Base-by-base conservation (phyloP, 2,113 vertebrate species). In the Jaculus jaculus region DNA sequence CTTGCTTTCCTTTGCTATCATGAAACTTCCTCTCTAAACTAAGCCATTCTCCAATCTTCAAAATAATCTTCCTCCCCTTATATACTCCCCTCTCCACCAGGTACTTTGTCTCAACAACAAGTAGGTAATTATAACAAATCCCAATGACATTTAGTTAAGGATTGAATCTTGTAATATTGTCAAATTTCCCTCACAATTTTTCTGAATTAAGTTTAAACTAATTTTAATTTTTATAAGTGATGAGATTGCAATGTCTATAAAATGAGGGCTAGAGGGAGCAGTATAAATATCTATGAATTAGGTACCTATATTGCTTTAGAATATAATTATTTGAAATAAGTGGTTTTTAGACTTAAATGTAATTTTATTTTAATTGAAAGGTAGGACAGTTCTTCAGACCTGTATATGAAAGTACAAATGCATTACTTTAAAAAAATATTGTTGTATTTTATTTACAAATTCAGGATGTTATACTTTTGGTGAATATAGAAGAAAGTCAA, bases 201-300 rank as follows among this genome's bases (percentile, higher is more conserved):
- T 18, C 23, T 68, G 69, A 74, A 65, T 9, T 85, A 85, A 42
- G 85, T 60, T 61, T 88, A 69, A 39, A 23, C 65, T 73, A 51
- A 12, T 89, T 87, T 92, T 69, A 83, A 78, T 54, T 89, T 78
- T 23, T 65, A 5, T 94, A 71, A 81, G 30, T 81, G 28, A 63
- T 73, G 6, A 58, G 66, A 60, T 23, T 7, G 74, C 18, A 30
- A 82, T 4, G 12, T 1, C 23, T n/a, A 34, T 15, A 74, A 66
- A 60, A 23, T 28, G 5, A n/a, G 26, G 20, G 1, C 2, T 58
- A 13, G 0, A 26, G 37, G 4, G 2, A 61, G 9, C 0, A 39
- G 0, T 68, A 89, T 87, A 20, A 30, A 8, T 26, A 87, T 0
- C 13, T 87, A 12, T 77, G 13, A 12, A 24, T 84, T 72, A 30